Evolutionary conservation across 2,797 vertebrate genomes (phyloP).

Genomic region (Pseudochirops corinnae): DNA sequence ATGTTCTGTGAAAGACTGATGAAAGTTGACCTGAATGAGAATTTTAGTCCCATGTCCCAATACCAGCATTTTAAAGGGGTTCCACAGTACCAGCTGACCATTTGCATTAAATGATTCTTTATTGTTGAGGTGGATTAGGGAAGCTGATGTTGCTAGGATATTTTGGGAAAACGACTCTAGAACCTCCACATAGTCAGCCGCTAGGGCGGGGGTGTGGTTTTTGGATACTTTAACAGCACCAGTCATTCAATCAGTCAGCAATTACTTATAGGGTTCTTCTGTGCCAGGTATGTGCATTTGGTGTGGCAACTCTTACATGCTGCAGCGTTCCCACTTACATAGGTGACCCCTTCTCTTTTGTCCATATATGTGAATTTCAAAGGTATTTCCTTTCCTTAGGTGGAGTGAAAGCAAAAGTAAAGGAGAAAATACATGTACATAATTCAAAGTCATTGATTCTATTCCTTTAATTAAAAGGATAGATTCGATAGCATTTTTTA

Average conservation of each 20-base stretch:
- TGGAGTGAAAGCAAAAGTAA: background rate
- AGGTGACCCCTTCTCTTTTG: background rate
- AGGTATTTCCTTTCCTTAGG: background rate
- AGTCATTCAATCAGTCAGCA: slow-evolving; percentile 26
- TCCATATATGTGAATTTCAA: background rate
- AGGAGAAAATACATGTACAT: background rate
- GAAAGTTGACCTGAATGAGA: background rate
- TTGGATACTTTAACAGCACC: slow-evolving; percentile 26
- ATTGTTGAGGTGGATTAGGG: slow-evolving; percentile 27
- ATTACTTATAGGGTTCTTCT: slow-evolving; percentile 4
- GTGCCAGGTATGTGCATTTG: background rate
- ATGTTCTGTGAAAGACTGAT: background rate
- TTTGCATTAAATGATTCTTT: slow-evolving; percentile 46
- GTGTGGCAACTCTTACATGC: background rate
- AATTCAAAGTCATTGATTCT: background rate
- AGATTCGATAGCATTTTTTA: background rate
- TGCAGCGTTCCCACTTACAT: background rate
- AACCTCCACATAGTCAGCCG: background rate
- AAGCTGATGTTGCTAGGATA: slow-evolving; percentile 35
- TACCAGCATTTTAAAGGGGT: slow-evolving; percentile 12
- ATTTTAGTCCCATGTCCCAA: slow-evolving; percentile 14
- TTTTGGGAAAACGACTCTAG: slow-evolving; percentile 22
- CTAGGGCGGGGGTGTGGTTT: background rate
- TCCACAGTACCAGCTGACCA: slow-evolving; percentile 11
- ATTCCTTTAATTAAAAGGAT: background rate